These are phyloP conservation scores for Oxycera nigricornis DNA, from an alignment of 2,888 invertebrate genomes.

Conservation along the genomic window DNA sequence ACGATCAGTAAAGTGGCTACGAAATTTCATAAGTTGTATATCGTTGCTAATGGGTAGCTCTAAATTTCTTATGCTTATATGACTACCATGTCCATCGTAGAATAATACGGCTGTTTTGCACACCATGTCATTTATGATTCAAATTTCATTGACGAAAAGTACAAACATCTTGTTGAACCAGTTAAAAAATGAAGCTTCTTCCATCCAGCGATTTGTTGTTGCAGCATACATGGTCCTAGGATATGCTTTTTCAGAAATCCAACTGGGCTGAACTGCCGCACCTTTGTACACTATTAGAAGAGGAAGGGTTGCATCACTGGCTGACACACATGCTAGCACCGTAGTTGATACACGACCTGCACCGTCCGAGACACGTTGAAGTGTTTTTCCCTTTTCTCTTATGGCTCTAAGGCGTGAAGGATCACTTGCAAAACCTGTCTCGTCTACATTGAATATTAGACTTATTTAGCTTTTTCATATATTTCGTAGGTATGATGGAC, in stretches of 20 bases:
- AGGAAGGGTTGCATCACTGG: neutral
- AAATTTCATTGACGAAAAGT: neutral
- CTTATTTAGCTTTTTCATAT: neutral
- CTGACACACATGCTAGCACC: too few species aligned
- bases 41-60: neutral
- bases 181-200: neutral
- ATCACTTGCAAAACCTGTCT: neutral
- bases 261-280: neutral
- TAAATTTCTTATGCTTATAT: neutral
- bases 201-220: neutral
- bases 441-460: neutral
- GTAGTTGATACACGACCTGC: neutral
- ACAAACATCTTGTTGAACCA: neutral
- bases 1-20: slow-evolving; percentile 16
- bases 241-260: slow-evolving; percentile 12
- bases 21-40: neutral
- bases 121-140: neutral
- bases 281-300: neutral
- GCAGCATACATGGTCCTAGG: neutral
- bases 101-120: slow-evolving; percentile 30
- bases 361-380: neutral
- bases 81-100: neutral
- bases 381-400: neutral
- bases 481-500: neutral
- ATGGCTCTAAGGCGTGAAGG: neutral